Evolutionary conservation across 1,140 invertebrate species (phyloP).

Genomic region (Periplaneta americana): DNA sequence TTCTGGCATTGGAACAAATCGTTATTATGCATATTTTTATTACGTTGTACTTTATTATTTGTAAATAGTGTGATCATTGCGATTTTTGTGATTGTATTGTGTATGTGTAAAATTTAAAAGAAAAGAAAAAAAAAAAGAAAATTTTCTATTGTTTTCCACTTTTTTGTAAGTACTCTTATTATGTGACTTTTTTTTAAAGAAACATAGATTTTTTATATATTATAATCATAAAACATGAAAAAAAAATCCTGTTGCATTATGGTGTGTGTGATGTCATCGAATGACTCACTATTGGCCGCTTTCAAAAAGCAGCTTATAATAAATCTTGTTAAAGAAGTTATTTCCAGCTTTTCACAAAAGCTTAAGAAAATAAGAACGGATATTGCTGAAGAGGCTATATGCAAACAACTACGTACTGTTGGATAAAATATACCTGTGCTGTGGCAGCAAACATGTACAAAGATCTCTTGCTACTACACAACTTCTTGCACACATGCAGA

Average conservation of each 20-base stretch:
- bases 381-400: neutral
- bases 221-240: neutral
- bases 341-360: neutral
- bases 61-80: neutral
- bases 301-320: neutral
- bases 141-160: neutral
- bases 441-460: neutral
- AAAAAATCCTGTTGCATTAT: neutral
- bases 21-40: neutral
- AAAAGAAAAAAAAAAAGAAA: no score
- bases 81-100: neutral
- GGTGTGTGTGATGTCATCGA: neutral
- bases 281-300: neutral
- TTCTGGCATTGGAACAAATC: neutral
- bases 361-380: neutral
- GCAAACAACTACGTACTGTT: neutral
- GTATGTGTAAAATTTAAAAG: neutral
- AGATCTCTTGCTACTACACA: no score
- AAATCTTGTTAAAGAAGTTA: neutral
- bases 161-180: neutral
- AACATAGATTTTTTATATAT: neutral
- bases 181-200: neutral
- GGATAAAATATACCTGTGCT: neutral
- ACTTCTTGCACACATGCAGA: no score
- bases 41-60: neutral